Evolutionary conservation across 2,888 invertebrate species (phyloP), one percentile per base, ranked within the genome.

Genomic region (Strigamia maritima): DNA sequence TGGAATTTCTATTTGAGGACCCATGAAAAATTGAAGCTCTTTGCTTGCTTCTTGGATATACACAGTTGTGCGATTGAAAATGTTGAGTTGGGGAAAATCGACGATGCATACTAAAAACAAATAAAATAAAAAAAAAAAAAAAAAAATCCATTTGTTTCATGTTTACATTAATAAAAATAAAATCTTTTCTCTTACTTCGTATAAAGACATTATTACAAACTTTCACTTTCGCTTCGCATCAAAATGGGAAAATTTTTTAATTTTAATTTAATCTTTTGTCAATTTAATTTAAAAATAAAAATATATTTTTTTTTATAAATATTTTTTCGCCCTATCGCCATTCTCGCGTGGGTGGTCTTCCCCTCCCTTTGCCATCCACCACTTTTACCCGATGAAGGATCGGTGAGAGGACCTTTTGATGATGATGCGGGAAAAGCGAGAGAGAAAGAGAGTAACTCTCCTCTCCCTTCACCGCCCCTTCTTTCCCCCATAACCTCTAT

Each of bases 1-100:
- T 70, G 70, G 70, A 70, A 70, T 70, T 70, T 70, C 16, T 28
- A n/a, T 70, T 70, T 70, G 70, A 70, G 70, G 70, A 26, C 70
- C 70, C 70, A 70, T 70, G 70, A 70, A 70, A 70, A 70, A 70
- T 70, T 70, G 70, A 70, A 70, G 26, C 28, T 24, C 28, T 70
- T 70, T 70, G 70, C 70, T 54, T 70, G 14, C 70, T 70, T 70
- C 14, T 70, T 24, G 70, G 70, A 70, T 70, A 26, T 14, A 70
- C 2, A 28, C 70, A 70, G 12, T 26, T n/a, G 16, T 54, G 54
- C 54, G 54, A 54, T 54, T 54, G 54, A 19, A 54, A 54, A 54
- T n/a, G 19, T 19, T 16, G 54, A 54, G 54, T 54, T 54, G 54
- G 54, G 54, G 28, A 70, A 70, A 70, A 26, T 28, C 70, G 70